Evolutionary conservation across 2,113 vertebrate genomes (phyloP).

Genomic region (Tauraco erythrolophus): DNA sequence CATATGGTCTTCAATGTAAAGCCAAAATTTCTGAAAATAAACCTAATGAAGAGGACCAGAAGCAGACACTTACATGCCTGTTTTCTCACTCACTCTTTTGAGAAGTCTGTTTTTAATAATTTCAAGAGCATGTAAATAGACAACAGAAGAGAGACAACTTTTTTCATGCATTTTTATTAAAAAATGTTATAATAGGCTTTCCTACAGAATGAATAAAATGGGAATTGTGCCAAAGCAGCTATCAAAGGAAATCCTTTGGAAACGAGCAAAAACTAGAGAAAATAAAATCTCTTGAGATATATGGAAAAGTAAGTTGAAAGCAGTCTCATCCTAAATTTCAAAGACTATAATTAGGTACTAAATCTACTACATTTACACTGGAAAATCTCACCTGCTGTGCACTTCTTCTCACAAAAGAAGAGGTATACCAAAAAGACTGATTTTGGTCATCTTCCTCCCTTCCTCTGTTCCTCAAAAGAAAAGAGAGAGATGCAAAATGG

Average conservation of each 20-base stretch:
- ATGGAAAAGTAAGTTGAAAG: neutral
- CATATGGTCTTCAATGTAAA: neutral
- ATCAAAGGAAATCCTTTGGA: neutral
- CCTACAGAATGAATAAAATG: neutral
- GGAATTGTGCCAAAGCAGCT: neutral
- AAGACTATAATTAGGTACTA: neutral
- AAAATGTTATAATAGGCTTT: neutral
- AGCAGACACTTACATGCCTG: neutral
- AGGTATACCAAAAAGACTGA: neutral
- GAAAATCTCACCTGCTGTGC: neutral
- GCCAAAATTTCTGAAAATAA: neutral
- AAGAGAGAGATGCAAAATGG: neutral
- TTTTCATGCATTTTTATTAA: neutral
- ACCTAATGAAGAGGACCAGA: neutral
- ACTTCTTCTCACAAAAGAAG: neutral
- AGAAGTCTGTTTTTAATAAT: neutral
- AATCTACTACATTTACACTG: neutral
- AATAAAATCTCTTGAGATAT: neutral
- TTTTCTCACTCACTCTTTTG: neutral
- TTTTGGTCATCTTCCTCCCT: neutral
- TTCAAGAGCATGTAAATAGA: neutral
- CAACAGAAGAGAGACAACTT: neutral
- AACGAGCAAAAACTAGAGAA: neutral
- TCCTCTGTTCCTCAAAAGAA: neutral
- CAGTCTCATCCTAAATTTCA: neutral